A percentile compares a stretch with the other conserved stretches of the same genome.
Conservation (phyloP, 1,140 invertebrate genomes). For the Drosophila obscura region DNA sequence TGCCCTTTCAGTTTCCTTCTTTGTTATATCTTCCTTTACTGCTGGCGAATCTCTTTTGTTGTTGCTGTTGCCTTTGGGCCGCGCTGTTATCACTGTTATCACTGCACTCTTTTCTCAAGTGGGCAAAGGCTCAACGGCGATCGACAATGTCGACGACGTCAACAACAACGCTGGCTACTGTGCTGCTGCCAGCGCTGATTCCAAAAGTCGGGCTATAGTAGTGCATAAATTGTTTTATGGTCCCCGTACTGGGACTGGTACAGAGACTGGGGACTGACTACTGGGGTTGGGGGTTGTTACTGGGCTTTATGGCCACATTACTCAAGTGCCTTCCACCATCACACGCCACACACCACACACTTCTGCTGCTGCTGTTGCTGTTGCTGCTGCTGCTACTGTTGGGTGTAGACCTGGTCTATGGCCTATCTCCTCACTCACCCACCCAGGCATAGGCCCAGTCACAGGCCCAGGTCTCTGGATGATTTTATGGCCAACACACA, state of each 20-base stretch:
- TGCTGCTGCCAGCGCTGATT: conserved; percentile 59
- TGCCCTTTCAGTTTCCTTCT: background rate
- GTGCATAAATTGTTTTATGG: conserved; percentile 81
- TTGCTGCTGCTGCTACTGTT: no score
- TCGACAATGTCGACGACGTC: conserved; percentile 27
- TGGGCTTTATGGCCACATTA: conserved; percentile 77
- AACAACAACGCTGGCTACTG: conserved; percentile 55
- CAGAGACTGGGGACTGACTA: conserved; percentile 27
- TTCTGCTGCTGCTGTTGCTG: conserved; percentile 16
- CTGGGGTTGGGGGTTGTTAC: no score
- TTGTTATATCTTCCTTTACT: conserved; percentile 1
- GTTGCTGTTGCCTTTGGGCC: background rate
- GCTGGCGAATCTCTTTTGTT: conserved; percentile 4
- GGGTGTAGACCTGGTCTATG: conserved; percentile 9
- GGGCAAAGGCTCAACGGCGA: conserved; percentile 26
- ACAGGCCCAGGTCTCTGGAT: conserved; percentile 23
- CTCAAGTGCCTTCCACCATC: conserved; percentile 66
- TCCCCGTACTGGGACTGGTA: conserved; percentile 40
- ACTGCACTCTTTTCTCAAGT: conserved; percentile 74
- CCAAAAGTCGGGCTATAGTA: conserved; percentile 61
- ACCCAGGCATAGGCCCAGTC: background rate
- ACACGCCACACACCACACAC: conserved; percentile 32
- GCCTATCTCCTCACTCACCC: conserved; percentile 24
- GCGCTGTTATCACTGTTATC: conserved; percentile 53
- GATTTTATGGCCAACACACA: conserved; percentile 72